Evolutionary conservation across 2,888 invertebrate genomes (phyloP).

Genomic region (Gerosis bhagava): DNA sequence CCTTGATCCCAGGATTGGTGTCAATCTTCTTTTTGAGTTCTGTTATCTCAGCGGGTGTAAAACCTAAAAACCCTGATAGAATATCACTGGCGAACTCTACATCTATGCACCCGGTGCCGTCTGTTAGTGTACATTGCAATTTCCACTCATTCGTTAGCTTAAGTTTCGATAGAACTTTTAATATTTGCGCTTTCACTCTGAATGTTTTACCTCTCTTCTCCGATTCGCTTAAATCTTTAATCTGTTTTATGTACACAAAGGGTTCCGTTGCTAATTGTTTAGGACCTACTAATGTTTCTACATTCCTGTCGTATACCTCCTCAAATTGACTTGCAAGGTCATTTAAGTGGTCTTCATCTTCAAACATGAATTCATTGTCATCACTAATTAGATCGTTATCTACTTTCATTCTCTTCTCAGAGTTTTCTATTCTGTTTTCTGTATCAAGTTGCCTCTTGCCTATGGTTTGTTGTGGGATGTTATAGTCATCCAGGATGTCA

Average conservation of each 20-base stretch:
- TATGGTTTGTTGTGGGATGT: not conserved
- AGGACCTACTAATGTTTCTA: conserved; percentile 30
- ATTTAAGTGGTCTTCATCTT: conserved; percentile 63
- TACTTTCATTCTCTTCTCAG: conserved; percentile 9
- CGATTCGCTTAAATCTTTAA: conserved; percentile 52
- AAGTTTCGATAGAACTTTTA: conserved; percentile 78
- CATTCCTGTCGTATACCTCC: conserved; percentile 28
- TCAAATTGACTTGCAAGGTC: conserved; percentile 60
- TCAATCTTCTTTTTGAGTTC: conserved; percentile 61
- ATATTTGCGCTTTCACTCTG: conserved; percentile 81
- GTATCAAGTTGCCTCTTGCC: conserved; percentile 5
- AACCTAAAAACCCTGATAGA: conserved; percentile 73
- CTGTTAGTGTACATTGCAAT: conserved; percentile 80
- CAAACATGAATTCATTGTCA: conserved; percentile 47
- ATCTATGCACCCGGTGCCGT: conserved; percentile 79
- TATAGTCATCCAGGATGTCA: no score
- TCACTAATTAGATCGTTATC: conserved; percentile 53
- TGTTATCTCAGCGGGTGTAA: conserved; percentile 70
- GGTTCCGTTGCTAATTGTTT: conserved; percentile 51
- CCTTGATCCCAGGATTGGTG: conserved; percentile 56
- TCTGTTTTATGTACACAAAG: conserved; percentile 71
- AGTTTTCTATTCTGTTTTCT: not conserved
- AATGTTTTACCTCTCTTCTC: conserved; percentile 66
- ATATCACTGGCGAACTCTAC: conserved; percentile 82
- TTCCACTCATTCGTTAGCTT: conserved; percentile 78